These are phyloP conservation scores for Cheilinus undulatus DNA, from an alignment of 2,113 vertebrate species.

Conservation along the genomic window DNA sequence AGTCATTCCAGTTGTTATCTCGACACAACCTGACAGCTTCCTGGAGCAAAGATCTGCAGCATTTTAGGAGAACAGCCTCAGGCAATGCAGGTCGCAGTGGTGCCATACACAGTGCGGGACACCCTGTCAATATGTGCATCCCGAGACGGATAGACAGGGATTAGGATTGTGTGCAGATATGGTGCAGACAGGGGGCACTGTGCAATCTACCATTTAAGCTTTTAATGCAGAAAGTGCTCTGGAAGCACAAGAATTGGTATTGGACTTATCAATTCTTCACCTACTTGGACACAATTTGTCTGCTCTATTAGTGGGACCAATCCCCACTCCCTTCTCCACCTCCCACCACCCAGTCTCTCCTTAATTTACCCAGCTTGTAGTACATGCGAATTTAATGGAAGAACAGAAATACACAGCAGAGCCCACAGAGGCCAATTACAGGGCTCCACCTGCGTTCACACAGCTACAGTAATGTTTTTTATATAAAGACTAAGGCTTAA, in stretches of 20 bases:
- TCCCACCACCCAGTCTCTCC: slow-evolving; percentile 12
- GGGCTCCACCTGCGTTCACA: slow-evolving; percentile 36
- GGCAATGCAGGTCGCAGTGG: slow-evolving; percentile 11
- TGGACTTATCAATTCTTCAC: slow-evolving; percentile 1
- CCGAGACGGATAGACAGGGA: slow-evolving; percentile 42
- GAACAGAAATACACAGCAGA: slow-evolving; percentile 21
- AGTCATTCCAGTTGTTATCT: slow-evolving; percentile 28
- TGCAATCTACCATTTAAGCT: slow-evolving; percentile 39
- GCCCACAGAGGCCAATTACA: slow-evolving; percentile 68
- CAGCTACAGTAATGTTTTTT: slow-evolving; percentile 14
- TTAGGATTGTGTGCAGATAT: slow-evolving; percentile 56
- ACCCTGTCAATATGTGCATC: slow-evolving; percentile 45
- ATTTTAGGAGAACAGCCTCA: not conserved
- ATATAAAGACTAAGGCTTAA: slow-evolving; percentile 28
- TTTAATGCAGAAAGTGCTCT: slow-evolving; percentile 21
- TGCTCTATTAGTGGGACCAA: slow-evolving; percentile 14
- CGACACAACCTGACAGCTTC: slow-evolving; percentile 9
- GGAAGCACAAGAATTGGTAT: slow-evolving; percentile 7
- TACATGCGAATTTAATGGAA: slow-evolving; percentile 51
- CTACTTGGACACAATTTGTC: slow-evolving; percentile 34
- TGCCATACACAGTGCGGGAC: slow-evolving; percentile 15
- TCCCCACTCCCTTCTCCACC: not conserved
- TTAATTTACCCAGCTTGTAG: slow-evolving; percentile 39
- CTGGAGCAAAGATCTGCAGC: not conserved
- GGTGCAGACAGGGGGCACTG: slow-evolving; percentile 23